Evolutionary conservation across 1,140 invertebrate species (phyloP), one percentile per base, ranked within the genome.

Genomic region (Zaprionus capensis): DNA sequence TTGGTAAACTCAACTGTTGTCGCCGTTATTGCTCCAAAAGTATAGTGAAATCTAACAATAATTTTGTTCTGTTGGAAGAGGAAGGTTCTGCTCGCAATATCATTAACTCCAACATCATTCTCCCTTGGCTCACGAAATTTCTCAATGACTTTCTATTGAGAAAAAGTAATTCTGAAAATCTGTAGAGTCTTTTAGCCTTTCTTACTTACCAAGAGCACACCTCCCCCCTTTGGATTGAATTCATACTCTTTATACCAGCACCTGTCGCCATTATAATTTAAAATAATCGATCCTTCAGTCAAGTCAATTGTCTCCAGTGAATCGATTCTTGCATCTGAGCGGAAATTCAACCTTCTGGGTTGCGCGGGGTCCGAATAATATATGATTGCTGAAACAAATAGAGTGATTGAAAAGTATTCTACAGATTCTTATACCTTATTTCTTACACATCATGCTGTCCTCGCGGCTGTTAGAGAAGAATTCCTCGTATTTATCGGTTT

Each of bases 31-130:
- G 94, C 94, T n/a, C 94, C 95, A 61, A 94, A 93, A 0, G 94
- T 94, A 71, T 96, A 96, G 85, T 97, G 96, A 88, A 95, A 96
- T 61, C 95, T 93, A 0, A 97, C 69, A 20, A 94, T 91, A 70
- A 97, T 96, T 78, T 95, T 94, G 38, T 95, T 94, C 0, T 94
- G 94, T 28, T 92, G 83, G 3, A 96, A 93, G 56, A 94, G 92
- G 79, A 96, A 96, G 55, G 94, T 94, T 41, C 95, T 94, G n/a
- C 94, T 93, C 17, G 95, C 95, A 20, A 97, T 93, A 66, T 97
- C 95, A 34, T 59, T 84, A 11, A 17, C 24, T 7, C 58, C 69
- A n/a, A 88, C 51, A 20, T 84, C 78, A 62, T 76, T 44, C n/a
- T 71, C 55, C 24, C 53, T 58, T 4, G 53, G 44, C 1, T 53